Evolutionary conservation across 2,797 vertebrate species (phyloP), one percentile per base, ranked within the genome.

Genomic region (Setipinna tenuifilis): DNA sequence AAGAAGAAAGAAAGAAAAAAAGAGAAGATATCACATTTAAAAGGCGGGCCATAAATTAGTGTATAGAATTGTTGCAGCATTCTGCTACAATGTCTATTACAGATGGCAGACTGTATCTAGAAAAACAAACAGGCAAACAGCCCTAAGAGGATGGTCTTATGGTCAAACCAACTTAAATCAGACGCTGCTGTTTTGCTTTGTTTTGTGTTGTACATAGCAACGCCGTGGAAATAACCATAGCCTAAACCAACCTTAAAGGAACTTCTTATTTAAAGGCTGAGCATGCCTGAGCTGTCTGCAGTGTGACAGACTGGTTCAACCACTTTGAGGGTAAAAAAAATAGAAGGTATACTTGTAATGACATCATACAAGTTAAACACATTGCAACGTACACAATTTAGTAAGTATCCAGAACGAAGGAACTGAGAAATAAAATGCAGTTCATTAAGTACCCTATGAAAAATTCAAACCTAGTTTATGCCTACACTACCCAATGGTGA

Each of bases 151-250:
- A 2, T 84, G 88, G 48, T 21, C 6, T 35, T 21, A 58, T 50
- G 85, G 88, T 80, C 84, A 89, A 80, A 28, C 71, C 89, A 93
- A 93, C 21, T 78, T 10, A 89, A 89, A 50, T 83, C 93, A 94
- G 94, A 93, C 94, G 94, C 90, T 93, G 91, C 93, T 93, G 10
- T 0, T 7, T n/a, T 21, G 3, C 90, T 41, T 41, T 54, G 46
- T 48, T 48, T 48, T 48, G 46, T 48, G 3, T 88, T 83, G 87
- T 90, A 92, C 92, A 87, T 91, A 89, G 92, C 83, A 90, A 94
- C 92, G 84, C 44, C 19, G 54, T 59, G 83, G 68, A 85, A 87
- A 6, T 9, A 28, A 28, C 82, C 21, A 71, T 83, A 89, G 82
- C 68, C 50, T n/a, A 65, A 82, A 62, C 75, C 89, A 28, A 85